These are phyloP conservation scores for Drosophila yakuba DNA, from an alignment of 1,140 invertebrate species.

Conservation along the genomic window DNA sequence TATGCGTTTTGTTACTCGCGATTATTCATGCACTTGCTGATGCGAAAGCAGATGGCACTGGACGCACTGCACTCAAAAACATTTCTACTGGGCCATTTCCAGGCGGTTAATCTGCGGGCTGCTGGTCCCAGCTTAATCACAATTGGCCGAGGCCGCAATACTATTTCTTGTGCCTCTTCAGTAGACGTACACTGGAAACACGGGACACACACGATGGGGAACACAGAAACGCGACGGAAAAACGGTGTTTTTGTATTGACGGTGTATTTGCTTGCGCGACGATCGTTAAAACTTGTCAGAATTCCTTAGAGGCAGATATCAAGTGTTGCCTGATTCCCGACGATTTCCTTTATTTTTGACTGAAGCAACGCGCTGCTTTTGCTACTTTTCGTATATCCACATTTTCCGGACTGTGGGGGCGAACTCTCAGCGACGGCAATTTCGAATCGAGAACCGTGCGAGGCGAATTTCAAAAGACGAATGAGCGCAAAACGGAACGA, in stretches of 20 bases:
- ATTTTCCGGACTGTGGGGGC: constrained; percentile 7
- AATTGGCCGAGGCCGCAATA: constrained; percentile 6
- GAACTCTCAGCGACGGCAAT: not conserved
- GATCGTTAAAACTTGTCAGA: not conserved
- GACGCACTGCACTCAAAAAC: constrained; percentile 9
- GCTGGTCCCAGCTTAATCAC: constrained; percentile 2
- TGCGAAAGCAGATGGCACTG: not conserved
- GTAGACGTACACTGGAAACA: constrained; percentile 2
- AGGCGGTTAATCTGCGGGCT: constrained; percentile 2
- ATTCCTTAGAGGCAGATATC: not conserved
- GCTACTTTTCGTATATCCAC: constrained; percentile 16
- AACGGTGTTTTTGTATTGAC: constrained; percentile 8
- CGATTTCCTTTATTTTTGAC: not conserved
- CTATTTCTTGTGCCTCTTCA: not conserved
- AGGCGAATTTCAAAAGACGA: constrained; percentile 4
- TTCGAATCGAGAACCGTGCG: not conserved
- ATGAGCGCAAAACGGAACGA: constrained; percentile 6
- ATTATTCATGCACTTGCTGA: no score
- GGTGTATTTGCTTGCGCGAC: constrained; percentile 19
- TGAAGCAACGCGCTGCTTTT: constrained; percentile 2
- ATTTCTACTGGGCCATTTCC: constrained; percentile 9
- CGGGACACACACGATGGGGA: constrained; percentile 4
- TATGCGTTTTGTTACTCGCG: no score
- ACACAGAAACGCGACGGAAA: constrained; percentile 6
- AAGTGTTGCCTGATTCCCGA: not conserved